Evolutionary conservation across 2,113 vertebrate species (phyloP), one percentile per base, ranked within the genome.

Genomic region (Jacana jacana): DNA sequence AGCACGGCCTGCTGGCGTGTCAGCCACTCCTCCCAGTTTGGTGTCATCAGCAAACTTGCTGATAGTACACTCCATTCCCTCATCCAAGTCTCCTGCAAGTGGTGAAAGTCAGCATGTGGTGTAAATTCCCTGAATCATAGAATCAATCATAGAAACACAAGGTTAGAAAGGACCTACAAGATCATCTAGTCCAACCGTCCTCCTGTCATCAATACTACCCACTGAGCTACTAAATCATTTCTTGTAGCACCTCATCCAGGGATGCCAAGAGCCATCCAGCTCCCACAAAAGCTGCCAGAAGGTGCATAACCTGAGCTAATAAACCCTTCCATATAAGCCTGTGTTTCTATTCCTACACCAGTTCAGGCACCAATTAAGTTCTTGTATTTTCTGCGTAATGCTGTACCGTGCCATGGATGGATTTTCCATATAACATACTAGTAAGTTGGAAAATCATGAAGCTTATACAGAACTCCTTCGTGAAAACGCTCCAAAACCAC

Each of bases 391-490:
- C 52, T 17, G 5, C 11, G 27, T 6, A 61, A 72, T 5, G 8
- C 12, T 51, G 7, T 19, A 18, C 23, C 1, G 1, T 3, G 33
- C 35, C 18, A 33, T 3, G 24, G 18, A 3, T 76, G 10, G 3
- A 4, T 63, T 68, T 91, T 37, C 58, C 17, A 58, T 57, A 5
- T 1, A 10, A 35, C 0, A 4, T 17, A 27, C 5, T 30, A n/a
- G 35, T 49, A 73, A 66, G 30, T 0, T 51, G n/a, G 37, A 55
- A 77, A 78, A 80, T 25, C 18, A 13, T 0, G 0, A 23, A 72
- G 17, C 20, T 85, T 57, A 48, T 14, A 44, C 66, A 35, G 8
- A 88, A 64, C 8, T 42, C 39, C 28, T 66, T 70, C 48, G n/a
- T 63, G 40, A 85, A 54, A 72, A 58, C 5, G 11, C 64, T 54